These are phyloP conservation scores for Archivesica marissinica DNA, from an alignment of 1,140 invertebrate species.

Conservation along the genomic window DNA sequence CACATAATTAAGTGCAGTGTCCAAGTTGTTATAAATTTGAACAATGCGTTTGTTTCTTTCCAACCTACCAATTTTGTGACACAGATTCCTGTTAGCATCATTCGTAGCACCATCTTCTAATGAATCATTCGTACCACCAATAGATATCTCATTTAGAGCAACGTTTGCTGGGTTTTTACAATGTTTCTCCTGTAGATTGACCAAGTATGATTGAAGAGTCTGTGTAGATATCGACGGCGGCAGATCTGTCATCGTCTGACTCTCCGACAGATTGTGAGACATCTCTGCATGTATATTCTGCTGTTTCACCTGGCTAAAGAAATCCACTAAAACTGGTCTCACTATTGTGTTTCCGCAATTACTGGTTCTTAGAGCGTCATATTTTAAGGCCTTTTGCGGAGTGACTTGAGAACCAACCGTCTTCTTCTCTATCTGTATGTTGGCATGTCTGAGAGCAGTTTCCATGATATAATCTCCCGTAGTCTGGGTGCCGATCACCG, in stretches of 20 bases:
- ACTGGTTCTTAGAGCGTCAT: neutral
- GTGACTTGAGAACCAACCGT: conserved; percentile 53
- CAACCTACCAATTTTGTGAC: too few relatives aligned
- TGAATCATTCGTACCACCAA: too few relatives aligned
- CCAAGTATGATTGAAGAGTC: conserved; percentile 56
- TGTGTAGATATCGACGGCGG: conserved; percentile 45
- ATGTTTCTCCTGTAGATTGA: conserved; percentile 13
- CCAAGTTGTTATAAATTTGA: conserved; percentile 9
- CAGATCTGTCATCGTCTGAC: conserved; percentile 47
- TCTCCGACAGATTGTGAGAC: conserved; percentile 45
- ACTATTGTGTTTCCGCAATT: neutral
- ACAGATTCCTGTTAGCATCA: too few relatives aligned
- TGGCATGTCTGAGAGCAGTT: conserved; percentile 38
- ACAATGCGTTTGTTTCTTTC: too few relatives aligned
- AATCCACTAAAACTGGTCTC: conserved; percentile 46
- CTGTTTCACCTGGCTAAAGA: conserved; percentile 51
- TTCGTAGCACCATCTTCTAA: too few relatives aligned
- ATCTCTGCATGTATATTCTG: conserved; percentile 47
- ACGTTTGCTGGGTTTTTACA: neutral
- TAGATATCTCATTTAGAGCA: neutral
- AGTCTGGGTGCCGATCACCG: conserved; percentile 49
- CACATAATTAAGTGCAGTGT: neutral
- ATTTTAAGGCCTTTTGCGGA: conserved; percentile 33
- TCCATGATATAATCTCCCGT: conserved; percentile 49
- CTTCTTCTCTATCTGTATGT: conserved; percentile 48